Evolutionary conservation across 2,113 vertebrate species (phyloP).

Genomic region (Leucoraja erinaceus): DNA sequence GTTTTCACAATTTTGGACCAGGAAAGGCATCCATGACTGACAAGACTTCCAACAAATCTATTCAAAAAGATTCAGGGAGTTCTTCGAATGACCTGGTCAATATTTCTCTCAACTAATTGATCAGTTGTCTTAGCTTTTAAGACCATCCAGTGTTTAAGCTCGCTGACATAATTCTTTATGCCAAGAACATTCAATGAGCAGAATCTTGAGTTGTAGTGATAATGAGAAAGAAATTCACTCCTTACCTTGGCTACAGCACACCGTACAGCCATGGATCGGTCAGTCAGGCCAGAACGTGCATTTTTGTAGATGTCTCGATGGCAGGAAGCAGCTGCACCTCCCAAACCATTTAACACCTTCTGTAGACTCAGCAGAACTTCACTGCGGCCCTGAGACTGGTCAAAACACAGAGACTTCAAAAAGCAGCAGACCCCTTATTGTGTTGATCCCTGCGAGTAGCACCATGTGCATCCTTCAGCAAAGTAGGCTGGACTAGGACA

Average conservation of each 20-base stretch:
- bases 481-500: neutral
- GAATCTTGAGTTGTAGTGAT: neutral
- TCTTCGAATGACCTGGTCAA: neutral
- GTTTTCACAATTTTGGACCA: neutral
- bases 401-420: conserved; percentile 25
- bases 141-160: neutral
- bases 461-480: neutral
- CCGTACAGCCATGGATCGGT: conserved; percentile 93
- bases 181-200: neutral
- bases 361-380: conserved; percentile 94
- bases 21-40: neutral
- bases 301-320: conserved; percentile 97
- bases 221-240: conserved; percentile 30
- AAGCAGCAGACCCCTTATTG: neutral
- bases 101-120: neutral
- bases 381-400: conserved; percentile 88
- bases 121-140: neutral
- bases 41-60: neutral
- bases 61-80: neutral
- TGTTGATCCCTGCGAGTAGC: neutral
- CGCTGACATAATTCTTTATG: neutral
- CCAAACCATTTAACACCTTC: conserved; percentile 86
- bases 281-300: conserved; percentile 83
- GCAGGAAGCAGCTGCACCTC: conserved; percentile 91
- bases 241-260: conserved; percentile 87